Base-by-base conservation (phyloP, 2,113 vertebrate species). In the Poeciliopsis turrubarensis region DNA sequence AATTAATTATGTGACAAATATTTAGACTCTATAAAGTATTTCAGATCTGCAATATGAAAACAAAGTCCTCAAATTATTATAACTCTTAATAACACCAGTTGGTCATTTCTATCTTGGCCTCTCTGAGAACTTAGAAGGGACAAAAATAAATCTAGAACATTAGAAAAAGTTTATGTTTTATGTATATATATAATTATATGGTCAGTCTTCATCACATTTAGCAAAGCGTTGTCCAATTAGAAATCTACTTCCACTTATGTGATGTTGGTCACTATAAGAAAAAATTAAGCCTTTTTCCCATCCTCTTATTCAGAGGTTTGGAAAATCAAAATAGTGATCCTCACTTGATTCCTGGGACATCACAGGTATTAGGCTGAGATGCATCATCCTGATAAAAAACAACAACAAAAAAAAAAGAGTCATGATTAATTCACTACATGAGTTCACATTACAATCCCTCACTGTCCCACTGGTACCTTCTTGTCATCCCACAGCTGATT, bases 291-390 rank as follows among this genome's bases (percentile, higher is more conserved):
- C 6, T 54, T 47, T 17, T 44, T 47, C 44, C 30, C 3, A 3
- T 4, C 30, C 30, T 31, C 30, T 31, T 31, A 31, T 31, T 31
- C 5, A 47, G 44, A 47, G 14, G 44, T 47, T 41, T 41, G 3
- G 14, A 15, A 41, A 41, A 13, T 41, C 17, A 19, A 65, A 39
- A 60, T 15, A 73, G 61, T 14, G 67, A 70, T n/a, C 96, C 97
- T 96, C 90, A 99, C 98, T 97, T 99, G 93, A 99, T 99, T 93
- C 98, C 98, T 4, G 98, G 98, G 86, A 99, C 97, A 86, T 99
- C 97, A 80, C 97, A 97, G 22, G 97, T 96, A 89, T 97, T 98
- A 67, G 96, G 95, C 87, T 96, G 95, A 26, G 97, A 94, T 68
- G 94, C 95, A 88, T 95, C 96, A 67, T 95, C 92, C 97, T 98